These are phyloP conservation scores for Hemibagrus guttatus DNA, from an alignment of 2,797 vertebrate species.

Conservation along the genomic window DNA sequence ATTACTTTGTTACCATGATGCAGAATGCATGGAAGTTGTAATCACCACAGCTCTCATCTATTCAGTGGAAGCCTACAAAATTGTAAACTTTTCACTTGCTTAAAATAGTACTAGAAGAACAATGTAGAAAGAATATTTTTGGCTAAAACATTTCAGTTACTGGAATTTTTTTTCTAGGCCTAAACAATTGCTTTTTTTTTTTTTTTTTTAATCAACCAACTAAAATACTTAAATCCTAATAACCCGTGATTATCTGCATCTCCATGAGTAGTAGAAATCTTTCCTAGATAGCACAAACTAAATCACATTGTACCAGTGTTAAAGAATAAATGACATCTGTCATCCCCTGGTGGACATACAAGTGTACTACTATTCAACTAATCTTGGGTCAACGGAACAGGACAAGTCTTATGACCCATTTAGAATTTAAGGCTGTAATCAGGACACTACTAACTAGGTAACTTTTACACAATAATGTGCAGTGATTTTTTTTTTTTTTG, in stretches of 20 bases:
- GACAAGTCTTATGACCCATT: neutral
- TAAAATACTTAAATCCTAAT: neutral
- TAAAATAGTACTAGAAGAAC: neutral
- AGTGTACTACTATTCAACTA: neutral
- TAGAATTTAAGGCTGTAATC: neutral
- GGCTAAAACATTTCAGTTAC: neutral
- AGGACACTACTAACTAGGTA: neutral
- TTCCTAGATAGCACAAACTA: neutral
- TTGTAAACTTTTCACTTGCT: neutral
- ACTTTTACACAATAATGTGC: neutral
- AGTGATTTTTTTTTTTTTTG: neutral
- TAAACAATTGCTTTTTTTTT: neutral
- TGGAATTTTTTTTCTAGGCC: neutral
- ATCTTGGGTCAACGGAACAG: neutral
- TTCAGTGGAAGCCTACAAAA: neutral
- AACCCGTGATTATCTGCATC: too few species aligned
- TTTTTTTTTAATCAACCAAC: too few species aligned
- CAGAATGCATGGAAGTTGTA: slow-evolving; percentile 65
- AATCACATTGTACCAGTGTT: neutral
- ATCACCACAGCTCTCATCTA: neutral
- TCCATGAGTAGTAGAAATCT: neutral
- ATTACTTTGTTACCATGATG: slow-evolving; percentile 70
- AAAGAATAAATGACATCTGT: neutral
- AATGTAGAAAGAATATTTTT: neutral
- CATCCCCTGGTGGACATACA: slow-evolving; percentile 14